These are phyloP conservation scores for Ia io DNA, from an alignment of 2,113 vertebrate genomes.

Conservation along the genomic window DNA sequence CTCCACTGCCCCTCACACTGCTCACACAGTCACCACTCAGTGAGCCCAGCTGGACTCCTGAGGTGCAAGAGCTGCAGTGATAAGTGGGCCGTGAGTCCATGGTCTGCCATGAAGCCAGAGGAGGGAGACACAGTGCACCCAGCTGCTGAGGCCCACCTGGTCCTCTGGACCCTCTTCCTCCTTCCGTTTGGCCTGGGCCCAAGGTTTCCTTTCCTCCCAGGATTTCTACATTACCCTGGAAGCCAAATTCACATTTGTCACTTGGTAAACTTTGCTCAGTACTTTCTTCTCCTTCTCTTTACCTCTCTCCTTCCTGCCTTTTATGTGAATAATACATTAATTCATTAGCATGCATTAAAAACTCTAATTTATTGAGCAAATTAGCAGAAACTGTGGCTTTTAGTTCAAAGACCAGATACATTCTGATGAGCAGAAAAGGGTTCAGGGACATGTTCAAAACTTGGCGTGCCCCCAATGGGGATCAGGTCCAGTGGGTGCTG, in stretches of 20 bases:
- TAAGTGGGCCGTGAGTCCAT: background rate
- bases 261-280: background rate
- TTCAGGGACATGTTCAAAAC: background rate
- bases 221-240: background rate
- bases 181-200: background rate
- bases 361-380: constrained; percentile 45
- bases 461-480: background rate
- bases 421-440: background rate
- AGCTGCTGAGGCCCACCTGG: background rate
- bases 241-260: background rate
- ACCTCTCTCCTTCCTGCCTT: constrained; percentile 7
- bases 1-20: fast-evolving
- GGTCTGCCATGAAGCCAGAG: background rate
- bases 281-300: background rate
- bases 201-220: background rate
- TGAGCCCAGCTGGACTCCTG: background rate
- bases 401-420: constrained; percentile 31
- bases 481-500: background rate
- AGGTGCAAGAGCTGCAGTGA: background rate
- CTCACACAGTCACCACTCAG: no score
- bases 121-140: fast-evolving
- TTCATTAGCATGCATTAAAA: constrained; percentile 55
- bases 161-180: background rate
- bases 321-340: background rate
- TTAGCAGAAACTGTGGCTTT: constrained; percentile 48